These are phyloP conservation scores for Carposina sasakii DNA, from an alignment of 1,140 invertebrate genomes.

Conservation along the genomic window DNA sequence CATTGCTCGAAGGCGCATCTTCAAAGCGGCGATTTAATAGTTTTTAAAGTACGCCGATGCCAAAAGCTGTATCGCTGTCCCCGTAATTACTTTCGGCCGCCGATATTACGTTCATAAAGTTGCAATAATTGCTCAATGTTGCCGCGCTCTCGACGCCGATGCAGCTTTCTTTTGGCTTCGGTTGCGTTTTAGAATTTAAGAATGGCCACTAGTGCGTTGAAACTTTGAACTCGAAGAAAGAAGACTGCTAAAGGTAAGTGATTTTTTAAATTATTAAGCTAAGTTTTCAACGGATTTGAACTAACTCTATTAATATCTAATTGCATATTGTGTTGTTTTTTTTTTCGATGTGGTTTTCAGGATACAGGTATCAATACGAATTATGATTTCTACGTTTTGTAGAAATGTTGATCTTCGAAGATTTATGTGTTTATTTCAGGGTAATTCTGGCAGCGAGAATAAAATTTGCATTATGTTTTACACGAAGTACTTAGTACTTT, in stretches of 20 bases:
- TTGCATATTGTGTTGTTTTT: slow-evolving; percentile 41
- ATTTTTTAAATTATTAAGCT: slow-evolving; percentile 23
- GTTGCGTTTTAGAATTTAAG: slow-evolving; percentile 38
- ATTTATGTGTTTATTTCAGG: too few relatives aligned
- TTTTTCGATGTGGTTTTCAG: slow-evolving; percentile 58
- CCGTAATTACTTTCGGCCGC: slow-evolving; percentile 48
- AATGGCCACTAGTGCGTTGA: slow-evolving; percentile 56
- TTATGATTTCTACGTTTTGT: too few relatives aligned
- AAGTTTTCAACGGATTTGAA: too few relatives aligned
- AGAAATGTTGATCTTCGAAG: too few relatives aligned
- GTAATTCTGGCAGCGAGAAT: too few relatives aligned
- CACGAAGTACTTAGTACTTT: too few relatives aligned
- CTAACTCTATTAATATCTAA: too few relatives aligned
- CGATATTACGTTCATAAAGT: slow-evolving; percentile 43
- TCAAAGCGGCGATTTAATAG: slow-evolving; percentile 41
- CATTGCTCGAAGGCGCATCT: slow-evolving; percentile 20
- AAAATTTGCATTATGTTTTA: too few relatives aligned
- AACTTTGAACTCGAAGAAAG: slow-evolving; percentile 31
- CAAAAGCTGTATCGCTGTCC: slow-evolving; percentile 43
- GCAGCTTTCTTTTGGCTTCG: slow-evolving; percentile 51
- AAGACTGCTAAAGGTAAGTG: slow-evolving; percentile 50
- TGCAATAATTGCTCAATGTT: slow-evolving; percentile 48
- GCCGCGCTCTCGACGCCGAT: slow-evolving; percentile 19
- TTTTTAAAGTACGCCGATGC: slow-evolving; percentile 42
- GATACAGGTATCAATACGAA: slow-evolving; percentile 68